Evolutionary conservation across 2,113 vertebrate species (phyloP).

Genomic region (Atrichornis clamosus): DNA sequence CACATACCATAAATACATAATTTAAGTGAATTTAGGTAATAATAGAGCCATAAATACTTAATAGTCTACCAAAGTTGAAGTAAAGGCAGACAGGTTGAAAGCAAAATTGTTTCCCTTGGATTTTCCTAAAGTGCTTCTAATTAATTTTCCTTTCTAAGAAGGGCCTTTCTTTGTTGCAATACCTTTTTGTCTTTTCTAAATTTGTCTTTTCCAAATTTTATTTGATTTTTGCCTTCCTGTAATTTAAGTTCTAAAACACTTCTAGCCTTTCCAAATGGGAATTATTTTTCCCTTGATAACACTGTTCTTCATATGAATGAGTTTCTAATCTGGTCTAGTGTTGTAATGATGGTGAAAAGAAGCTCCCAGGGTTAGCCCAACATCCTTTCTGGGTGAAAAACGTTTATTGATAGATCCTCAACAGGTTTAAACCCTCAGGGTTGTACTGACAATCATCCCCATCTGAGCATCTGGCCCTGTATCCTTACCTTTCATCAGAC

Average conservation of each 20-base stretch:
- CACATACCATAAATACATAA: background rate
- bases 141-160: background rate
- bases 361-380: background rate
- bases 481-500: rapidly evolving
- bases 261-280: background rate
- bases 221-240: background rate
- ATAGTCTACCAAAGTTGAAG: background rate
- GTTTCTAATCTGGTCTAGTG: background rate
- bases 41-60: background rate
- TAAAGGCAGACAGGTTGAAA: background rate
- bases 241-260: background rate
- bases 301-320: background rate
- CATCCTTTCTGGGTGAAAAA: background rate
- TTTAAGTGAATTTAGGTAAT: background rate
- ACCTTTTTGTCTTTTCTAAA: background rate
- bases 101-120: background rate
- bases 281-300: background rate
- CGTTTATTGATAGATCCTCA: background rate
- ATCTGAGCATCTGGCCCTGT: background rate
- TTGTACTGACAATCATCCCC: background rate
- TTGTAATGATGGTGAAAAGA: background rate
- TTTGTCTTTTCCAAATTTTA: background rate
- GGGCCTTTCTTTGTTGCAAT: background rate
- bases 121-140: background rate
- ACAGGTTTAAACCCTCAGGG: background rate